Percentiles rank a stretch among this genome's conserved stretches.
Conservation (phyloP, 2,888 invertebrate species). For the Lycia hirtaria region DNA sequence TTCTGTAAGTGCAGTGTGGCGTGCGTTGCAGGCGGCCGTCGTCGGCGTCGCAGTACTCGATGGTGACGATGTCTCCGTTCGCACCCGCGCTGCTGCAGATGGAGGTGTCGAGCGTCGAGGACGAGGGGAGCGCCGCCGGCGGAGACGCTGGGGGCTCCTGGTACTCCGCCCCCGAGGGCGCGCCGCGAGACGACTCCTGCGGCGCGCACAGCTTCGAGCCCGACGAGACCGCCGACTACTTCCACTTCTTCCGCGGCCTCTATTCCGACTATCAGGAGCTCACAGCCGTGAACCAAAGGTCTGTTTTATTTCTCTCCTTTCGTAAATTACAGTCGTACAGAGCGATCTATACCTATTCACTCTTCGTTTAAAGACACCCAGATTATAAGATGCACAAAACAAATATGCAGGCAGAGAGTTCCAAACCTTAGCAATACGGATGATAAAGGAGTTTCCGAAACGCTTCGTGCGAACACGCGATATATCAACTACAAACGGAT, state of each 20-base stretch:
- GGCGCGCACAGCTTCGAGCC: constrained; percentile 54
- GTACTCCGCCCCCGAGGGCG: constrained; percentile 49
- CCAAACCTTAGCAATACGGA: too few species aligned
- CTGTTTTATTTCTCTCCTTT: not conserved
- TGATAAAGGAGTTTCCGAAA: too few species aligned
- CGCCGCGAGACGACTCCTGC: constrained; percentile 22
- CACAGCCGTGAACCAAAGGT: constrained; percentile 37
- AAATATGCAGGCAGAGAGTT: too few species aligned
- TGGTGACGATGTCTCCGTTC: constrained; percentile 26
- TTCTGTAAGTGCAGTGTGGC: too few species aligned
- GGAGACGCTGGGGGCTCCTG: constrained; percentile 36
- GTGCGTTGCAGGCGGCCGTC: constrained; percentile 44
- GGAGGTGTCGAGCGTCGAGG: constrained; percentile 45
- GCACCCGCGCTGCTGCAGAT: constrained; percentile 32
- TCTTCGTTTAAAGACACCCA: too few species aligned
- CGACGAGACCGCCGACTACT: constrained; percentile 72
- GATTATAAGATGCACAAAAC: too few species aligned
- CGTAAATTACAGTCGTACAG: too few species aligned
- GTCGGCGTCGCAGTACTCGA: constrained; percentile 32
- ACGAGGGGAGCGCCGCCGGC: constrained; percentile 51
- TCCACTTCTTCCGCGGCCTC: constrained; percentile 77
- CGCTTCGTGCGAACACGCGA: too few species aligned
- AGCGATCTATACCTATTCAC: too few species aligned
- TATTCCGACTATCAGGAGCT: constrained; percentile 71
- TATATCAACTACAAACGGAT: too few species aligned